A percentile compares a stretch with the other conserved stretches of the same genome.
Evolutionary conservation across 1,140 invertebrate species (phyloP).

Genomic region (Aphis craccivora): DNA sequence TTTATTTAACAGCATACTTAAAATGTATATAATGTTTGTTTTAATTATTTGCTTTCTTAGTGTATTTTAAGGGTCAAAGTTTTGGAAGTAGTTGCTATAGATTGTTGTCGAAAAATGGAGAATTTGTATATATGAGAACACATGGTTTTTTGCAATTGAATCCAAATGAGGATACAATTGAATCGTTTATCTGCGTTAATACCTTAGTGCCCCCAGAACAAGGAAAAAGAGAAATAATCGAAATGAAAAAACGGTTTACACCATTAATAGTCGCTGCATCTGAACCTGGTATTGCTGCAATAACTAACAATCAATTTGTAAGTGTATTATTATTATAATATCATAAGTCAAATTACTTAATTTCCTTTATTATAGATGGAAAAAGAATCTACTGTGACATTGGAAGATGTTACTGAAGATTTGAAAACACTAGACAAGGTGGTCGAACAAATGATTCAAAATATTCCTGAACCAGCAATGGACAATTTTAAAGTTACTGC

Average conservation of each 20-base stretch:
- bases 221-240: constrained; percentile 52
- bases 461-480: constrained; percentile 61
- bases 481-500: constrained; percentile 51
- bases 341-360: background rate
- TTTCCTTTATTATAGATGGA: constrained; percentile 17
- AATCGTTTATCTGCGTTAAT: constrained; percentile 85
- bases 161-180: constrained; percentile 73
- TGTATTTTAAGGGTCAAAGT: constrained; percentile 49
- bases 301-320: constrained; percentile 51
- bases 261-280: constrained; percentile 44
- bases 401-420: constrained; percentile 59
- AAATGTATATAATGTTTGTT: background rate
- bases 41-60: background rate
- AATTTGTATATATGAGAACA: constrained; percentile 82
- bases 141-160: constrained; percentile 81
- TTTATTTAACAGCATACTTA: background rate
- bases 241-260: constrained; percentile 58
- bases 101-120: constrained; percentile 77
- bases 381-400: constrained; percentile 32
- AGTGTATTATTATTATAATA: background rate
- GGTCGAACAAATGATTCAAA: constrained; percentile 61
- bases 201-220: constrained; percentile 70
- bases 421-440: constrained; percentile 61
- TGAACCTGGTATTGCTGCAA: constrained; percentile 53
- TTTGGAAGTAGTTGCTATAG: constrained; percentile 83